Percentiles rank a stretch among this genome's conserved stretches.
phyloP scores from a whole-genome alignment of 1,140 invertebrate species.

The Kradibia gibbosae region DNA sequence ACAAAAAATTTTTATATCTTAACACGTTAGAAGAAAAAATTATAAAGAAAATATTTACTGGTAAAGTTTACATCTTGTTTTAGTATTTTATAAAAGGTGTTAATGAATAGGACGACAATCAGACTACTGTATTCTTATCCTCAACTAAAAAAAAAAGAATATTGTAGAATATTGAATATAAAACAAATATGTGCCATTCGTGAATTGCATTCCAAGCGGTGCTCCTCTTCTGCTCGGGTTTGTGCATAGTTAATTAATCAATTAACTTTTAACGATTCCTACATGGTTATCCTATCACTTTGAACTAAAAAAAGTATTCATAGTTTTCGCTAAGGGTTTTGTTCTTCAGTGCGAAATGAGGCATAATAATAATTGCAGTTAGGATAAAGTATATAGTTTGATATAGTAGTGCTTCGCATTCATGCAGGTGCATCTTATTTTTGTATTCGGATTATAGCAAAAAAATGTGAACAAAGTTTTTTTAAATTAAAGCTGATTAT shows the following conservation, averaged over 20 bases:
- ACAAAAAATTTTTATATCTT: no score
- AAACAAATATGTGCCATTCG: neutral
- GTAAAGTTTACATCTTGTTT: no score
- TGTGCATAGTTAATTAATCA: conserved; percentile 30
- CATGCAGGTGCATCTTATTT: neutral
- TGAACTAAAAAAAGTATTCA: neutral
- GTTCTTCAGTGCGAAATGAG: conserved; percentile 31
- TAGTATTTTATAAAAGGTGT: no score
- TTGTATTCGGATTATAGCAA: neutral
- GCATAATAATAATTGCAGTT: conserved; percentile 26
- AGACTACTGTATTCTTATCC: no score
- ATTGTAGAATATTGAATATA: no score
- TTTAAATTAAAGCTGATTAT: no score
- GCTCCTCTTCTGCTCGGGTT: neutral
- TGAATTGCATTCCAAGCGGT: neutral
- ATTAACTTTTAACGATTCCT: neutral
- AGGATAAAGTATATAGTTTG: neutral
- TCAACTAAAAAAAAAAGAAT: no score
- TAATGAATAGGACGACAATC: no score
- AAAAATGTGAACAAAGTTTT: neutral
- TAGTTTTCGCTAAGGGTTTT: conserved; percentile 7
- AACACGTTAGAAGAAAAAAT: no score
- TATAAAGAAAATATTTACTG: no score
- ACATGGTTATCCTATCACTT: neutral
- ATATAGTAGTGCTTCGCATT: neutral